Percentiles rank a stretch among this genome's conserved stretches.
phyloP scores from a whole-genome alignment of 1,140 invertebrate species.

The Schlechtendalia chinensis region DNA sequence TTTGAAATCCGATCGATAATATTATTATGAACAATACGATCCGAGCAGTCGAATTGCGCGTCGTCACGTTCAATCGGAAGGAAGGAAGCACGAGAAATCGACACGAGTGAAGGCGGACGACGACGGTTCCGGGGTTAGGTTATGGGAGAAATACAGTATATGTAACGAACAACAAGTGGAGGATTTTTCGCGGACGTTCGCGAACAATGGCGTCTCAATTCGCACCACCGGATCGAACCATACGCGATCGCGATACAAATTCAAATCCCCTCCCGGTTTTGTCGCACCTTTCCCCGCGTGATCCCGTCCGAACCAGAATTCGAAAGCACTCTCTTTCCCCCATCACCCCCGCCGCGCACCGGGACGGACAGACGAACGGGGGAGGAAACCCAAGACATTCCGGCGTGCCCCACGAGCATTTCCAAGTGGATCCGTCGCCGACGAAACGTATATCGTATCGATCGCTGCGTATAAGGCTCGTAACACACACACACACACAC shows the following conservation, averaged over 20 bases:
- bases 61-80: too few relatives aligned
- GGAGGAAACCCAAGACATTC: neutral
- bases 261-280: neutral
- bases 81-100: too few relatives aligned
- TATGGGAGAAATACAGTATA: too few relatives aligned
- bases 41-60: too few relatives aligned
- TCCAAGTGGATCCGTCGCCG: constrained; percentile 2
- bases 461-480: neutral
- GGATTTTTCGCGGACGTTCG: neutral
- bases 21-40: too few relatives aligned
- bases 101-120: too few relatives aligned
- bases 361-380: neutral
- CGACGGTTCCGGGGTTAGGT: too few relatives aligned
- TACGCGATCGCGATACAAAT: too few relatives aligned
- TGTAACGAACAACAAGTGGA: neutral
- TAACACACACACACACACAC: too few relatives aligned
- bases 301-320: neutral
- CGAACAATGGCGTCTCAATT: too few relatives aligned
- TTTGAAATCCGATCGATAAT: too few relatives aligned
- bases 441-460: neutral
- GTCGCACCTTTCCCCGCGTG: neutral
- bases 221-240: neutral
- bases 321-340: neutral
- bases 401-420: neutral
- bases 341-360: neutral